These are phyloP conservation scores for Metridium senile DNA, from an alignment of 92 coral and sea anemone species.

Conservation along the genomic window DNA sequence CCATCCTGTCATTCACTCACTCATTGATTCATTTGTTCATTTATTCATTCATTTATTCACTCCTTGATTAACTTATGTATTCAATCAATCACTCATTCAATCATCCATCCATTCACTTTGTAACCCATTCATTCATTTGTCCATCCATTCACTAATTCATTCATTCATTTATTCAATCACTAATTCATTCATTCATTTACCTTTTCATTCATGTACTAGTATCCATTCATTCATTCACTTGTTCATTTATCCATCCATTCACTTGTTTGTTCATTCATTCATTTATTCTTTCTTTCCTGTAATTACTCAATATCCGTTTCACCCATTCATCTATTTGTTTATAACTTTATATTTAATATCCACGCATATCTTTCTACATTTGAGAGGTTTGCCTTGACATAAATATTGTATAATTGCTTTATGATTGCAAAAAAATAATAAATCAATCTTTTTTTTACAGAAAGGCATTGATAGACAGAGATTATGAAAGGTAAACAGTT, in stretches of 20 bases:
- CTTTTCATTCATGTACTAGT: background rate
- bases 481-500: slow-evolving; percentile 42
- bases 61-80: background rate
- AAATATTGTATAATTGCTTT: no score
- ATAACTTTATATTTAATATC: background rate
- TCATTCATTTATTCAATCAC: background rate
- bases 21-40: no score
- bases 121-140: no score
- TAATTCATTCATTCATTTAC: background rate
- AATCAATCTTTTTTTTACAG: slow-evolving; percentile 8
- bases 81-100: no score
- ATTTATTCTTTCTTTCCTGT: background rate
- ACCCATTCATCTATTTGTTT: background rate
- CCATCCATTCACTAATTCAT: background rate
- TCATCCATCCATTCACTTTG: no score
- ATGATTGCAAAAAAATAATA: background rate
- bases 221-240: background rate
- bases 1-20: no score
- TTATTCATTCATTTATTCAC: no score
- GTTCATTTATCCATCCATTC: background rate
- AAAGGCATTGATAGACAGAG: slow-evolving; percentile 54
- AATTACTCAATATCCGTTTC: background rate
- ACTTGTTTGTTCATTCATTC: background rate
- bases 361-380: no score
- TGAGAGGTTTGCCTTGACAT: no score